Evolutionary conservation across 2,113 vertebrate genomes (phyloP).

Genomic region (Paedocypris sp.): DNA sequence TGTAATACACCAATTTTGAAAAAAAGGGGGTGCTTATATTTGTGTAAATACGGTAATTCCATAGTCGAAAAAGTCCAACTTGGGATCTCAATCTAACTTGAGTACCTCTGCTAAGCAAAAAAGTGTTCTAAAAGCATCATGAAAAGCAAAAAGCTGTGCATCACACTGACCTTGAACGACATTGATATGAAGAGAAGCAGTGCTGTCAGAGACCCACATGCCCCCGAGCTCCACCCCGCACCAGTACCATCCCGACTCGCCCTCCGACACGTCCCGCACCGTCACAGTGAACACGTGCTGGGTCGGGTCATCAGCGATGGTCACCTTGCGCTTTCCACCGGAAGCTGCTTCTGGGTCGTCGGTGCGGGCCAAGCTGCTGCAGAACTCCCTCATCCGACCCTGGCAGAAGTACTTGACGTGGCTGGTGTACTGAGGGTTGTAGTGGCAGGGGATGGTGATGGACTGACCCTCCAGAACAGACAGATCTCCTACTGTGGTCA

Average conservation of each 20-base stretch:
- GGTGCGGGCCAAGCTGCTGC: constrained; percentile 48
- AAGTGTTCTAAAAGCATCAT: too few species aligned
- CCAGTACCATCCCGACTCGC: constrained; percentile 54
- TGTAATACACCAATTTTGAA: too few species aligned
- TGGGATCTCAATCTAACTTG: too few species aligned
- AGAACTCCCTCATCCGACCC: constrained; percentile 50
- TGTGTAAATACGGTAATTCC: too few species aligned
- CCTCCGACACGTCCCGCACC: constrained; percentile 48
- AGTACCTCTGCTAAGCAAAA: too few species aligned
- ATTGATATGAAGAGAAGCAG: constrained; percentile 41
- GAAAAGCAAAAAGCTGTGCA: not conserved
- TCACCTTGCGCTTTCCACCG: constrained; percentile 29
- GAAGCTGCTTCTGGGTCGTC: constrained; percentile 8
- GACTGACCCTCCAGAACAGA: constrained; percentile 47
- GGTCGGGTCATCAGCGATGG: constrained; percentile 46
- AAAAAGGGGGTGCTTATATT: too few species aligned
- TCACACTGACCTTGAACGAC: constrained; percentile 54
- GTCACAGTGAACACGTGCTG: constrained; percentile 56
- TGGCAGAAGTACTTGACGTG: constrained; percentile 63
- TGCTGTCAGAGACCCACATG: constrained; percentile 42
- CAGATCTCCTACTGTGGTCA: constrained; percentile 36
- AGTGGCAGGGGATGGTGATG: constrained; percentile 51
- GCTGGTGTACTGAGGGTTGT: constrained; percentile 48
- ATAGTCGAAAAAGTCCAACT: too few species aligned
- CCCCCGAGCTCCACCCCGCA: constrained; percentile 55